Evolutionary conservation across 2,888 invertebrate species (phyloP).

Genomic region (Sericinus montela): DNA sequence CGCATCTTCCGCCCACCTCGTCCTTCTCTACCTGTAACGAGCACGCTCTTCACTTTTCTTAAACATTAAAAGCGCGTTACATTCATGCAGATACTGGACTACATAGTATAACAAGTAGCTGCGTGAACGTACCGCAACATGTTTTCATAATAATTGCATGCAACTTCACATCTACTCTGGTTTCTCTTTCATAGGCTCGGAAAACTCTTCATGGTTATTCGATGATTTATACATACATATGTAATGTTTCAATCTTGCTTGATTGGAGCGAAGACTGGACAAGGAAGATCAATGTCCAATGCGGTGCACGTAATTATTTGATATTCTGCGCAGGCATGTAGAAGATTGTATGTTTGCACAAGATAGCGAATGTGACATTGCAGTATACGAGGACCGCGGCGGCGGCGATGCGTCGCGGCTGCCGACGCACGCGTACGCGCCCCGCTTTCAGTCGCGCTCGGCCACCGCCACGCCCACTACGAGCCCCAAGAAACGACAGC

Average conservation of each 20-base stretch:
- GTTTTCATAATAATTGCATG: constrained; percentile 34
- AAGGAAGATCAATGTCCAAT: constrained; percentile 9
- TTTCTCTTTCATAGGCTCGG: constrained; percentile 34
- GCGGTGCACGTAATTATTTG: background rate
- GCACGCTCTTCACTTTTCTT: constrained; percentile 56
- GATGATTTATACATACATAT: constrained; percentile 17
- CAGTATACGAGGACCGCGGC: constrained; percentile 29
- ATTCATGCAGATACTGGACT: background rate
- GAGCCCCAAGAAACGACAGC: constrained; percentile 96
- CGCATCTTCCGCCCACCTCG: constrained; percentile 65
- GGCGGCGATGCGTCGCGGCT: constrained; percentile 49
- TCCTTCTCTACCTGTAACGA: constrained; percentile 54
- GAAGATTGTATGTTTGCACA: constrained; percentile 9
- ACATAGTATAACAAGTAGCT: background rate
- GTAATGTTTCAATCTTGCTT: constrained; percentile 4
- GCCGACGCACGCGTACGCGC: constrained; percentile 79
- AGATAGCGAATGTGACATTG: constrained; percentile 23
- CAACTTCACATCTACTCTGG: constrained; percentile 26
- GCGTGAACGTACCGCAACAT: constrained; percentile 30
- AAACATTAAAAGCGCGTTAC: constrained; percentile 21
- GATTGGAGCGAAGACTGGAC: background rate
- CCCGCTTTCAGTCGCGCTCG: constrained; percentile 89
- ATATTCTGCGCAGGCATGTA: background rate
- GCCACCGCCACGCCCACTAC: constrained; percentile 96
- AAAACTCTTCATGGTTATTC: constrained; percentile 30